Evolutionary conservation across 2,888 invertebrate species (phyloP).

Genomic region (Tipula vernalis): DNA sequence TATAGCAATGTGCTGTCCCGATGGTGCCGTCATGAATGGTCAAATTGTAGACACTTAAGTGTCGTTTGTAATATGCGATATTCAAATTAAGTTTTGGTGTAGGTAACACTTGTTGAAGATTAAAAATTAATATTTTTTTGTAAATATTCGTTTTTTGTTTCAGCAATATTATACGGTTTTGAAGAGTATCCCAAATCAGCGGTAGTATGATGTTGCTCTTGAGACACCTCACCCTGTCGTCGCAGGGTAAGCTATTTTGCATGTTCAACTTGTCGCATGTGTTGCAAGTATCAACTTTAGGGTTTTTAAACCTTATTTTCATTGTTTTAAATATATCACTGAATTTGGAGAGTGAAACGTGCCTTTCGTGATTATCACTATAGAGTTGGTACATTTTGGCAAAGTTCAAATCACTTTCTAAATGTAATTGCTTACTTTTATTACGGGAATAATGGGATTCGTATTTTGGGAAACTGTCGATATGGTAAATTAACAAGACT

Average conservation of each 20-base stretch:
- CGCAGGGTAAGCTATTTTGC: background rate
- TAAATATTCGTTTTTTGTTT: background rate
- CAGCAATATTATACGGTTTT: background rate
- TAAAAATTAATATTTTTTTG: background rate
- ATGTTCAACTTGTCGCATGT: background rate
- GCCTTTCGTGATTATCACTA: background rate
- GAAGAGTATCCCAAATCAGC: background rate
- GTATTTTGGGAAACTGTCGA: background rate
- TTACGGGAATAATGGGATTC: background rate
- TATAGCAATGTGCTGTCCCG: background rate
- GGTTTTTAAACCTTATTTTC: background rate
- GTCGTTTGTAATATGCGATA: constrained; percentile 4
- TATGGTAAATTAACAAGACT: no score
- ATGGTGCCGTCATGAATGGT: no score
- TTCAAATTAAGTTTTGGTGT: background rate
- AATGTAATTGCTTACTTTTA: background rate
- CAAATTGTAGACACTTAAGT: background rate
- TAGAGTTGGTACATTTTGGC: background rate
- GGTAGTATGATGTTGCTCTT: background rate
- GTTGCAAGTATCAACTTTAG: background rate
- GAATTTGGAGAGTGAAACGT: background rate
- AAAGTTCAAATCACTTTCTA: background rate
- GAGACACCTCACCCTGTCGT: background rate
- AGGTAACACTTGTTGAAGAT: background rate
- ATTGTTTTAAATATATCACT: background rate